Percentiles rank a stretch among this genome's conserved stretches.
Conservation (phyloP, 2,888 invertebrate species). For the Mylabris sibirica region DNA sequence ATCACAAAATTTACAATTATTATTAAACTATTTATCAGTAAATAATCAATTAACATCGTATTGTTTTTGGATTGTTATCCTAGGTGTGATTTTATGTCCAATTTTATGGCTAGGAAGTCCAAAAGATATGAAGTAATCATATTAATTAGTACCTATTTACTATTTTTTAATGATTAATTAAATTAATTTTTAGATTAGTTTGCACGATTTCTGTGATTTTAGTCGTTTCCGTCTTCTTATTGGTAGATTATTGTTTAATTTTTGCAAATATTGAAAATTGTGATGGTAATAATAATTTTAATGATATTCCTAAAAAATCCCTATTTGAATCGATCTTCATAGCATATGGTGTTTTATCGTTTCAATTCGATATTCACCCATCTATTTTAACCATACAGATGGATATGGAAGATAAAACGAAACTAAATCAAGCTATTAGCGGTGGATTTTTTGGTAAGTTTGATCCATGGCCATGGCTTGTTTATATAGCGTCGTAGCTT, state of each 20-base stretch:
- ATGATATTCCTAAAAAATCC: conserved; percentile 32
- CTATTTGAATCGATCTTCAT: conserved; percentile 64
- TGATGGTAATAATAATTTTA: conserved; percentile 53
- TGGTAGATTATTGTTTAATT: conserved; percentile 73
- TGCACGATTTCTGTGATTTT: conserved; percentile 72
- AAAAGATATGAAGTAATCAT: conserved; percentile 86
- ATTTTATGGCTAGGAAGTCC: conserved; percentile 90
- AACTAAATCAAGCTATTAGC: conserved; percentile 76
- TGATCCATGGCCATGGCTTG: no score
- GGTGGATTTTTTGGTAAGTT: conserved; percentile 71
- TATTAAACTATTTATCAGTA: conserved; percentile 75
- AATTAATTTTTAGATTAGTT: conserved; percentile 64
- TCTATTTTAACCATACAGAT: conserved; percentile 89
- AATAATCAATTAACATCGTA: conserved; percentile 74
- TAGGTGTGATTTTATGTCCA: conserved; percentile 78
- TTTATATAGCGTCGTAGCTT: no score
- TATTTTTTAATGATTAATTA: not conserved
- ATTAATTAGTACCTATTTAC: no score
- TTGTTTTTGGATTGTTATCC: conserved; percentile 83
- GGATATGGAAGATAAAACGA: conserved; percentile 83
- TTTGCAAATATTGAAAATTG: conserved; percentile 52
- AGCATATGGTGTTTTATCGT: conserved; percentile 73
- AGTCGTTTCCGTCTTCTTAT: conserved; percentile 70
- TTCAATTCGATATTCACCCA: conserved; percentile 84
- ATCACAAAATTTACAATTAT: conserved; percentile 79